Evolutionary conservation across 2,797 vertebrate species (phyloP).

Genomic region (Darevskia mixta): DNA sequence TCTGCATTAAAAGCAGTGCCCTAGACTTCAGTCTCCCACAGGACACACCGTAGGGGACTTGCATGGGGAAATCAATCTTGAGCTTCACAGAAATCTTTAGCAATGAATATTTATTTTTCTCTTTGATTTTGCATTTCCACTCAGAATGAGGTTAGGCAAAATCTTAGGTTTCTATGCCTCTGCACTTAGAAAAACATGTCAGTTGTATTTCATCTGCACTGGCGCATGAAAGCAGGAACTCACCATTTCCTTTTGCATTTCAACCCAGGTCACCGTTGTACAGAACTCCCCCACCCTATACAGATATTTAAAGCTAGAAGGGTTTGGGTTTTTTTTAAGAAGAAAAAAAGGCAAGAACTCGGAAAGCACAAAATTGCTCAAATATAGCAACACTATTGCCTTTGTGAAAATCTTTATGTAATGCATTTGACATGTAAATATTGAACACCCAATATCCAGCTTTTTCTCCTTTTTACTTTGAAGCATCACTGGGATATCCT

Average conservation of each 20-base stretch:
- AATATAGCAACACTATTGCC: not conserved
- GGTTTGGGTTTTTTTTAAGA: not conserved
- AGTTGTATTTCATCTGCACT: constrained; percentile 28
- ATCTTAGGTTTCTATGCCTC: constrained; percentile 15
- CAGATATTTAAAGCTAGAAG: not conserved
- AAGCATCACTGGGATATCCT: not conserved
- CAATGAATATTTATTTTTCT: constrained; percentile 2
- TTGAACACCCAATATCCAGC: not conserved
- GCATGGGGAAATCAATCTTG: not conserved
- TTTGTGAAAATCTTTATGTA: not conserved
- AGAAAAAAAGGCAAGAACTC: not conserved
- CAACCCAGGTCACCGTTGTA: not conserved
- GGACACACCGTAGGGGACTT: not conserved
- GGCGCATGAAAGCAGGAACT: constrained; percentile 25
- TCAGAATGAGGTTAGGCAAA: constrained; percentile 23
- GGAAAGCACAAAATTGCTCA: not conserved
- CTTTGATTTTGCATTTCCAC: constrained; percentile 16
- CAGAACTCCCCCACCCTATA: not conserved
- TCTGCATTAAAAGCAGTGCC: not conserved
- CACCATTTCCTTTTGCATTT: constrained; percentile 23
- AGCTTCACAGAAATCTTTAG: not conserved
- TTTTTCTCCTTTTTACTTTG: not conserved
- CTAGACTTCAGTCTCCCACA: not conserved
- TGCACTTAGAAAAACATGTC: constrained; percentile 24
- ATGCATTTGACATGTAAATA: not conserved